Evolutionary conservation across 2,113 vertebrate genomes (phyloP), one percentile per base, ranked within the genome.

Genomic region (Nothobranchius kuhntae): DNA sequence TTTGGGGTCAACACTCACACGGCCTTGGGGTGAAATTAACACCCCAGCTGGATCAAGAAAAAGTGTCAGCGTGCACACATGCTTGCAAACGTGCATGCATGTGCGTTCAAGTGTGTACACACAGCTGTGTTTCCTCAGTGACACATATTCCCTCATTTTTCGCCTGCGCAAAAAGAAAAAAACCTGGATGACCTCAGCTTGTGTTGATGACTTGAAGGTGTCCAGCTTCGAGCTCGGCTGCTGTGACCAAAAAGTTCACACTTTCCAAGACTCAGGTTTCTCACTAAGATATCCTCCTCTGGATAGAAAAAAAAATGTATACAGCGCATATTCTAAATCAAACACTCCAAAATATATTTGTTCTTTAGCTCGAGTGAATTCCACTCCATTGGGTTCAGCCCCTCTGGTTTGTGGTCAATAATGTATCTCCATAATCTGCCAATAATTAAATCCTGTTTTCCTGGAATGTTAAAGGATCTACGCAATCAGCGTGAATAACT

Each of bases 21-120:
- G 77, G 88, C 89, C 88, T 89, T 72, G 54, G 83, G 91, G 87
- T 89, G 90, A 91, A 91, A 91, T 91, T 89, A 92, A 92, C 89
- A 91, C 91, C 87, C 85, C 86, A 89, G 87, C 86, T 86, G 84
- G 86, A 88, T 82, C 73, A 75, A 53, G 59, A 83, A 86, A 84
- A 80, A 79, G 81, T 75, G 75, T 63, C 67, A 74, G 70, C 36
- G 79, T 13, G 36, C 17, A 30, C 47, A 50, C 68, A 71, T 51
- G 42, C 71, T 72, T 65, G 76, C 9, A 14, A 53, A 66, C 36
- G 53, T 62, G 51, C 13, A 9, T 9, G 38, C 38, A 9, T 40
- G 56, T 53, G 30, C 30, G 30, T 30, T 30, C 30, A 30, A 30
- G 60, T 50, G 59, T 61, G 72, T 74, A 85, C 84, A 89, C 84